Percentiles rank a stretch among this genome's conserved stretches.
phyloP scores from a whole-genome alignment of 2,888 invertebrate genomes.

The Metallyticus violacea region DNA sequence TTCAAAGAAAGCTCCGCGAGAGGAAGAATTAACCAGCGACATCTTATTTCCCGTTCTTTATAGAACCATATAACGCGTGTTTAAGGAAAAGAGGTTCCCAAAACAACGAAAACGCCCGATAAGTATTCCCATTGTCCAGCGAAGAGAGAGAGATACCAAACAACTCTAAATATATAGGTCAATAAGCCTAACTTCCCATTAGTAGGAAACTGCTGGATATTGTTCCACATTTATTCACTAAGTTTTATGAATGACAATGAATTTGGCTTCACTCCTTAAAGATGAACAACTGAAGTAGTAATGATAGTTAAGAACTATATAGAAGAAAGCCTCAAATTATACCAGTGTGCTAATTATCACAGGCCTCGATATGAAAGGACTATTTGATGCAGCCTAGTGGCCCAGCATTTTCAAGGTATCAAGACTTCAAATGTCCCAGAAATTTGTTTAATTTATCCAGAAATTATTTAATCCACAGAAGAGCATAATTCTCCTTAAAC shows the following conservation, averaged over 20 bases:
- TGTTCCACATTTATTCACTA: background rate
- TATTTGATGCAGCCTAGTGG: background rate
- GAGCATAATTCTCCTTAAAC: no score
- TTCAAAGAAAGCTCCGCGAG: background rate
- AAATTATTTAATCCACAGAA: no score
- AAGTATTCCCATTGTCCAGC: background rate
- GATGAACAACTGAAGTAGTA: background rate
- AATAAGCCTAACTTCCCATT: background rate
- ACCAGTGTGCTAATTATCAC: background rate
- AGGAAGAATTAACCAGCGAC: background rate
- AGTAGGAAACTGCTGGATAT: background rate
- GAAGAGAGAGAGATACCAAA: background rate
- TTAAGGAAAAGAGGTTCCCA: background rate
- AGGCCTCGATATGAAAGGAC: background rate
- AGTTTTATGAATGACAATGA: background rate
- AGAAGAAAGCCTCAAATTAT: background rate
- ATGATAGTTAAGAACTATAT: background rate
- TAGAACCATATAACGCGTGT: background rate
- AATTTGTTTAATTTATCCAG: background rate
- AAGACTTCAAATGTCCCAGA: background rate
- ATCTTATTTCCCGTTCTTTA: background rate
- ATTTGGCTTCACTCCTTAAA: background rate
- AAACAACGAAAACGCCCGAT: background rate
- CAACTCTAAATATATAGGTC: background rate
- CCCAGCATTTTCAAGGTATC: background rate